A percentile compares a stretch with the other conserved stretches of the same genome.
phyloP scores from a whole-genome alignment of 2,113 vertebrate species.

The Apeltes quadracus region DNA sequence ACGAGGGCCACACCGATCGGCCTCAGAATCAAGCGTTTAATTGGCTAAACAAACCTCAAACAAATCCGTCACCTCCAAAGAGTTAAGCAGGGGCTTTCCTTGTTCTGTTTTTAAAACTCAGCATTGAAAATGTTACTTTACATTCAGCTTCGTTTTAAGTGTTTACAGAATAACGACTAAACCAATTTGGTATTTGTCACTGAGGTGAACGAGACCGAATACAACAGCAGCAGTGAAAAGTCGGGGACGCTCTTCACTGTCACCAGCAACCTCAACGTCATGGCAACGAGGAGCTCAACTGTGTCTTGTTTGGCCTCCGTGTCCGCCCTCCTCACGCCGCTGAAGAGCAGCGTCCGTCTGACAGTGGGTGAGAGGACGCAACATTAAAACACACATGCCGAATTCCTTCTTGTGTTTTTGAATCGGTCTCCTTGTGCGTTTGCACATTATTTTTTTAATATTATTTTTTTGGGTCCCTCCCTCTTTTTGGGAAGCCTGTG shows the following conservation, averaged over 20 bases:
- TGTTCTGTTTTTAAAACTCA: neutral
- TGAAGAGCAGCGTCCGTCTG: slow-evolving; percentile 74
- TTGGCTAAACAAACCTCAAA: neutral
- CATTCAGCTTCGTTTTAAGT: neutral
- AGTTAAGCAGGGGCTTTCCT: too few species aligned
- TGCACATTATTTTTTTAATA: neutral
- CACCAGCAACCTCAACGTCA: slow-evolving; percentile 80
- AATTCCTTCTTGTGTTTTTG: neutral
- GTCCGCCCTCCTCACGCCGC: slow-evolving; percentile 73
- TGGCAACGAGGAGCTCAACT: slow-evolving; percentile 68
- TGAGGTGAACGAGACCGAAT: slow-evolving; percentile 63
- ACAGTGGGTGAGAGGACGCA: slow-evolving; percentile 71
- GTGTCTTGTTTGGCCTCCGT: slow-evolving; percentile 85
- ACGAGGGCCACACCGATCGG: neutral
- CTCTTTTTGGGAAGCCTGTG: slow-evolving; percentile 27
- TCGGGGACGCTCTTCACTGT: slow-evolving; percentile 66
- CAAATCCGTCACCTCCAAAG: neutral
- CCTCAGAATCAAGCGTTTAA: neutral
- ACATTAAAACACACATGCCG: neutral
- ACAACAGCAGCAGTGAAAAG: slow-evolving; percentile 70
- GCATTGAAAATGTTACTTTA: slow-evolving; percentile 3
- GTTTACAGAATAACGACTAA: slow-evolving; percentile 4
- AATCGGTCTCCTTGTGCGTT: neutral
- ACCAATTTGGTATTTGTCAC: slow-evolving; percentile 1
- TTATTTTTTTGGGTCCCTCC: neutral